These are phyloP conservation scores for Heliocidaris erythrogramma DNA, from an alignment of 35 echinoderm and acorn worm genomes.

Conservation along the genomic window DNA sequence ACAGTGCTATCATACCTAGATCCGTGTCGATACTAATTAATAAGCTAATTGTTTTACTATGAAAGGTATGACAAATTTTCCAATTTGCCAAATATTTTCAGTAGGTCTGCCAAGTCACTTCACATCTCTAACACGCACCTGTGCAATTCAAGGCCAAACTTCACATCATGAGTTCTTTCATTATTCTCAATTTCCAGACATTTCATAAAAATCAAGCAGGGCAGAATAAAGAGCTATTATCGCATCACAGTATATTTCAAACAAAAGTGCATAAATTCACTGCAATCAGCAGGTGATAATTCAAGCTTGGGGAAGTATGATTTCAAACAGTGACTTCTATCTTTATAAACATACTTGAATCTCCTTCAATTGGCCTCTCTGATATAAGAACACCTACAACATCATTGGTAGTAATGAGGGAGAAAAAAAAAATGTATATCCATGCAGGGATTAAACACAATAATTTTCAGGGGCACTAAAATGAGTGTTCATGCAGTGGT, in stretches of 20 bases:
- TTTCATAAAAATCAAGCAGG: background rate
- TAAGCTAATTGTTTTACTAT: background rate
- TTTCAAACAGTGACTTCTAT: background rate
- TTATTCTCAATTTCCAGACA: background rate
- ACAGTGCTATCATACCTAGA: background rate
- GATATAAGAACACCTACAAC: conserved; percentile 49
- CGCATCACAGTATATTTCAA: background rate
- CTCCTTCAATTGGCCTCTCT: conserved; percentile 38
- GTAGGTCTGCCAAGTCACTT: background rate
- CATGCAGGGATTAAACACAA: conserved; percentile 29
- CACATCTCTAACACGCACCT: background rate
- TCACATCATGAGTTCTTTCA: background rate
- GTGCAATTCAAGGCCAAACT: background rate
- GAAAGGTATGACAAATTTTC: background rate
- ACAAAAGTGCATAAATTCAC: conserved; percentile 22
- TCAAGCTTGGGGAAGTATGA: background rate
- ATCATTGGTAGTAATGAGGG: background rate
- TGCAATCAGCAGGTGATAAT: conserved; percentile 14
- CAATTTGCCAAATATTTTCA: background rate
- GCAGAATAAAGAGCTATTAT: background rate
- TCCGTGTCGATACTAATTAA: background rate
- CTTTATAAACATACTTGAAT: conserved; percentile 34
- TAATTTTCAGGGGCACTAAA: background rate
- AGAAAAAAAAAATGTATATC: background rate
- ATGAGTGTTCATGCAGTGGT: background rate